Conservation (phyloP, 2,797 vertebrate genomes). For the Centropyge bicolor region DNA sequence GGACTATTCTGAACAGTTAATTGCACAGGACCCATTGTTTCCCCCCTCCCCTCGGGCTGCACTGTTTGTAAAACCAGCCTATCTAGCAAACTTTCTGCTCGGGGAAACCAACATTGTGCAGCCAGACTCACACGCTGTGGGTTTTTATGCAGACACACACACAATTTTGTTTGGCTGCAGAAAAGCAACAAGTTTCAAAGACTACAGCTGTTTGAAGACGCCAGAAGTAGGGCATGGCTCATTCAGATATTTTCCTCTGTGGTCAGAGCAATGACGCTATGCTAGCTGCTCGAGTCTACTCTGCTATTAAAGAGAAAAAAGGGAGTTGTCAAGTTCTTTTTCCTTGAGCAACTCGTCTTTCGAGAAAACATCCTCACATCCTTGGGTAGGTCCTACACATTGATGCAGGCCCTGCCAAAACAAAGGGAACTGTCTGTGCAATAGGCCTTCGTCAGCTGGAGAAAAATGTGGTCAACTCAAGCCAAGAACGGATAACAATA, state of each 20-base stretch:
- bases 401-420: conserved; percentile 39
- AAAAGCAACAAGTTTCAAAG: conserved; percentile 61
- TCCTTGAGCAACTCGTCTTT: conserved; percentile 42
- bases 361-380: conserved; percentile 48
- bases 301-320: conserved; percentile 65
- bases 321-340: conserved; percentile 58
- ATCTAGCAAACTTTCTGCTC: conserved; percentile 37
- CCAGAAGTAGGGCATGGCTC: conserved; percentile 63
- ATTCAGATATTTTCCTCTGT: conserved; percentile 74
- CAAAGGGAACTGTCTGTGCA: conserved; percentile 33
- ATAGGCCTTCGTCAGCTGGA: conserved; percentile 24
- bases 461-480: conserved; percentile 42
- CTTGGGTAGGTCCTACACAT: conserved; percentile 9
- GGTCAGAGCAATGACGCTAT: conserved; percentile 71
- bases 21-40: conserved; percentile 49
- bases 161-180: conserved; percentile 37
- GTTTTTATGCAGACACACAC: conserved; percentile 19
- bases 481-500: conserved; percentile 50
- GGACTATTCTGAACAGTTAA: conserved; percentile 66
- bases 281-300: conserved; percentile 55
- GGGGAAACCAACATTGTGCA: conserved; percentile 15
- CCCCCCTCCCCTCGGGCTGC: conserved; percentile 15
- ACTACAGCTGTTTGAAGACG: conserved; percentile 54
- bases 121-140: conserved; percentile 12
- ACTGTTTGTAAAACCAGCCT: conserved; percentile 54